phyloP scores from a whole-genome alignment of 1,140 invertebrate genomes.

The Ctenoplectra terminalis region DNA sequence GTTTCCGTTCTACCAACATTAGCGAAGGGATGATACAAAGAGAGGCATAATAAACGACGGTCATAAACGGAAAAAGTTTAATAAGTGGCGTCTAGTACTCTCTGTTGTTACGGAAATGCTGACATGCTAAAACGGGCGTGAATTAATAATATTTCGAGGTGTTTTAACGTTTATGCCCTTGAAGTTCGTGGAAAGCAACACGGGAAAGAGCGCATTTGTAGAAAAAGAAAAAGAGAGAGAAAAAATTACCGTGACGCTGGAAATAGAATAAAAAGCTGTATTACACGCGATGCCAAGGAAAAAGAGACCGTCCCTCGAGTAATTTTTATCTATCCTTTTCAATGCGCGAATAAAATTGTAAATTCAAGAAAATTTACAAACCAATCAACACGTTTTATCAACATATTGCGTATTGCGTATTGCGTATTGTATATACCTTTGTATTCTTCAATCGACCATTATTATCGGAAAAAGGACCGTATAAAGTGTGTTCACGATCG shows the following conservation, averaged over 20 bases:
- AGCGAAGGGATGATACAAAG: conserved; percentile 1
- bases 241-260: neutral
- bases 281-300: neutral
- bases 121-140: neutral
- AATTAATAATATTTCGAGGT: conserved; percentile 35
- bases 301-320: neutral
- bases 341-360: neutral
- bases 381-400: no score
- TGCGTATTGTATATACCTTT: no score
- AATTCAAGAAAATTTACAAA: no score
- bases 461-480: neutral
- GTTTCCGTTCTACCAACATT: neutral
- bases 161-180: conserved; percentile 24
- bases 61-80: conserved; percentile 10
- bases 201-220: neutral
- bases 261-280: neutral
- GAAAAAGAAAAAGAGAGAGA: no score
- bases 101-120: neutral
- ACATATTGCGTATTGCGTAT: no score
- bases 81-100: neutral
- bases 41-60: neutral
- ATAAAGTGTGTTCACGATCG: neutral
- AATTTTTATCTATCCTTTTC: neutral
- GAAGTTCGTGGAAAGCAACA: neutral
- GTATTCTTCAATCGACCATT: neutral